phyloP scores from a whole-genome alignment of 2,113 vertebrate genomes.

The Calyptomena viridis region DNA sequence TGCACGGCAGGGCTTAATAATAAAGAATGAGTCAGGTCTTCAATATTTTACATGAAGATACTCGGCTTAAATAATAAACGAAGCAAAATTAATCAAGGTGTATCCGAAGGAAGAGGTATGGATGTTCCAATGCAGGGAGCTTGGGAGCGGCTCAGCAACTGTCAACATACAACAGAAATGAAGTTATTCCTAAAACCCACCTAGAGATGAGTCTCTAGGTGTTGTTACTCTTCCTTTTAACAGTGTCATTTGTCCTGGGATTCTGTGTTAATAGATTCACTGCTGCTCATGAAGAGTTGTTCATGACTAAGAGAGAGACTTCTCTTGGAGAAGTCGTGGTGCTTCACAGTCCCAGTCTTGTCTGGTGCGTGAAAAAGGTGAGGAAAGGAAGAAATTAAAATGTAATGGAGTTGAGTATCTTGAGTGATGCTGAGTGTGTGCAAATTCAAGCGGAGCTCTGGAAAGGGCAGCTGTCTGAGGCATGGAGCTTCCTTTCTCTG shows the following conservation, averaged over 20 bases:
- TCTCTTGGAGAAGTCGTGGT: not conserved
- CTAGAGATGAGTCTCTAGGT: not conserved
- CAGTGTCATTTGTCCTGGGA: not conserved
- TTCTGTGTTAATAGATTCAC: not conserved
- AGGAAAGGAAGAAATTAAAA: not conserved
- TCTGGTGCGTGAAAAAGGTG: not conserved
- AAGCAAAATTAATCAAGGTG: slow-evolving; percentile 55
- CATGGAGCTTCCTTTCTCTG: not conserved
- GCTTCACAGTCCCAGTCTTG: not conserved
- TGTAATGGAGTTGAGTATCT: not conserved
- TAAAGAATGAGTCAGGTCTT: slow-evolving; percentile 51
- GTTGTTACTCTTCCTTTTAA: not conserved
- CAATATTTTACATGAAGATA: slow-evolving; percentile 44
- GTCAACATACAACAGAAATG: not conserved
- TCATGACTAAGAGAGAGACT: not conserved
- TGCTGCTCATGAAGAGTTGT: not conserved
- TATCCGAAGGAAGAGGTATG: not conserved
- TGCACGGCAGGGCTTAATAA: slow-evolving; percentile 37
- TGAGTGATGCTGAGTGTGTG: not conserved
- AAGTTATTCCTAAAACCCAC: not conserved
- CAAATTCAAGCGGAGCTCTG: not conserved
- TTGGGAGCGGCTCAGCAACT: not conserved
- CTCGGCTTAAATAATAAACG: slow-evolving; percentile 42
- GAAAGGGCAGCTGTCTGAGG: not conserved
- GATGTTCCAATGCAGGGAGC: not conserved